Conservation (phyloP, 2,888 invertebrate genomes). For the Acleris holmiana region DNA sequence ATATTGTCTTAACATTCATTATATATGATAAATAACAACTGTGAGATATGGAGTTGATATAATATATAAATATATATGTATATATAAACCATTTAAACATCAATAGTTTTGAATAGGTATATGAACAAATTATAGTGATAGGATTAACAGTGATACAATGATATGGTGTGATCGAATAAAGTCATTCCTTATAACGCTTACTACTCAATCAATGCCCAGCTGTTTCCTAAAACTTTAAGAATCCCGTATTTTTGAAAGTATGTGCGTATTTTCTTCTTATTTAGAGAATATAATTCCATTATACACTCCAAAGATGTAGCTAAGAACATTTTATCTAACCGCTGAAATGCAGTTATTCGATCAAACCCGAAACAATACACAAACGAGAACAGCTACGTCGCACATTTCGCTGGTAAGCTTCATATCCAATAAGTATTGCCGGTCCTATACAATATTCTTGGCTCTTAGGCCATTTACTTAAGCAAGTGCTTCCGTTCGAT, state of each 20-base stretch:
- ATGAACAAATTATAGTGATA: constrained; percentile 56
- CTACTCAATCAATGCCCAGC: too few species aligned
- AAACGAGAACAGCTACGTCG: constrained; percentile 48
- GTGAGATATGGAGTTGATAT: constrained; percentile 75
- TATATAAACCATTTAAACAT: constrained; percentile 57
- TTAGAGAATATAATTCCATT: neutral
- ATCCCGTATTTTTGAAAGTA: too few species aligned
- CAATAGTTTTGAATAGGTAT: constrained; percentile 68
- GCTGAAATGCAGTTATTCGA: constrained; percentile 64
- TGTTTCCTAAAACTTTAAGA: too few species aligned
- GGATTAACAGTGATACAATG: constrained; percentile 67
- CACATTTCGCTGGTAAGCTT: constrained; percentile 58
- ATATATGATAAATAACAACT: constrained; percentile 48
- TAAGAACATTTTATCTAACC: constrained; percentile 38
- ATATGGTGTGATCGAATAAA: constrained; percentile 63
- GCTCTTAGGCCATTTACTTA: constrained; percentile 17
- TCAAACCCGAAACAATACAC: constrained; percentile 58
- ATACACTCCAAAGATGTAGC: neutral
- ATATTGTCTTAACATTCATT: constrained; percentile 80
- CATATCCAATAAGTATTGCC: constrained; percentile 49
- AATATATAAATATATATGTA: constrained; percentile 59
- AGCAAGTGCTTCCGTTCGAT: neutral
- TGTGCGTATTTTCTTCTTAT: too few species aligned
- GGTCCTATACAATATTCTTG: constrained; percentile 56
- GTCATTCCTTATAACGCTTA: constrained; percentile 47